Percentiles rank a stretch among this genome's conserved stretches.
phyloP scores from a whole-genome alignment of 2,888 invertebrate genomes.

The Caenorhabditis sp. region DNA sequence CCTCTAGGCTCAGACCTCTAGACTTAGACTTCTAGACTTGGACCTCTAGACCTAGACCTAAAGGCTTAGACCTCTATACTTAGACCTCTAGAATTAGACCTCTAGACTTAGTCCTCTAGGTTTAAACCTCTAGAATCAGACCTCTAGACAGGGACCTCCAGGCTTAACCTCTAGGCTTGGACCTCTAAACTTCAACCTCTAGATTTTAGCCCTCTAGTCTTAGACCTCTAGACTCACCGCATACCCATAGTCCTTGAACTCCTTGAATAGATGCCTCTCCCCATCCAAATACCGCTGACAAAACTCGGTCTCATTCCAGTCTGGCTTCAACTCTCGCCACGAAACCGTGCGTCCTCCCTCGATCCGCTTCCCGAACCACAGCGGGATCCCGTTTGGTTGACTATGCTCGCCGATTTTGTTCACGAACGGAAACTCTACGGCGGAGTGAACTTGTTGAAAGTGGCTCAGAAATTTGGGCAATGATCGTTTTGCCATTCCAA shows the following conservation, averaged over 20 bases:
- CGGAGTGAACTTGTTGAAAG: slow-evolving; percentile 30
- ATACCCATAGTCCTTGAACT: slow-evolving; percentile 55
- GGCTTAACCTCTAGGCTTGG: too few relatives aligned
- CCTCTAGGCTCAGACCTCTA: too few relatives aligned
- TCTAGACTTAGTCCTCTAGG: too few relatives aligned
- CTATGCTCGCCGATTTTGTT: slow-evolving; percentile 72
- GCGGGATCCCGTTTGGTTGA: slow-evolving; percentile 68
- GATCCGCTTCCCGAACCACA: slow-evolving; percentile 59
- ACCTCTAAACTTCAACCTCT: too few relatives aligned
- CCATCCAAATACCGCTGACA: slow-evolving; percentile 54
- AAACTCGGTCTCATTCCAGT: slow-evolving; percentile 25
- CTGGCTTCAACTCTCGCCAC: slow-evolving; percentile 4
- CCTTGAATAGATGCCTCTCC: slow-evolving; percentile 43
- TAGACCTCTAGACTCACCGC: slow-evolving; percentile 22
- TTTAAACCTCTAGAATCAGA: too few relatives aligned
- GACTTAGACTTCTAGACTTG: too few relatives aligned
- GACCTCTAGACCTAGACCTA: too few relatives aligned
- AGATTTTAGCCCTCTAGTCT: too few relatives aligned
- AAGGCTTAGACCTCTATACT: too few relatives aligned
- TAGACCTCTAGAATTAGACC: too few relatives aligned
- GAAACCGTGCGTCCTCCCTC: neutral
- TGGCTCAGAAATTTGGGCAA: slow-evolving; percentile 45
- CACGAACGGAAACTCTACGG: slow-evolving; percentile 66
- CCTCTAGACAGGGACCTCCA: too few relatives aligned
- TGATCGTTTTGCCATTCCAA: slow-evolving; percentile 22